These are phyloP conservation scores for Aurelia sp. DNA, from an alignment of 30 jellyfish, hydroid and myxozoan species.

Conservation along the genomic window DNA sequence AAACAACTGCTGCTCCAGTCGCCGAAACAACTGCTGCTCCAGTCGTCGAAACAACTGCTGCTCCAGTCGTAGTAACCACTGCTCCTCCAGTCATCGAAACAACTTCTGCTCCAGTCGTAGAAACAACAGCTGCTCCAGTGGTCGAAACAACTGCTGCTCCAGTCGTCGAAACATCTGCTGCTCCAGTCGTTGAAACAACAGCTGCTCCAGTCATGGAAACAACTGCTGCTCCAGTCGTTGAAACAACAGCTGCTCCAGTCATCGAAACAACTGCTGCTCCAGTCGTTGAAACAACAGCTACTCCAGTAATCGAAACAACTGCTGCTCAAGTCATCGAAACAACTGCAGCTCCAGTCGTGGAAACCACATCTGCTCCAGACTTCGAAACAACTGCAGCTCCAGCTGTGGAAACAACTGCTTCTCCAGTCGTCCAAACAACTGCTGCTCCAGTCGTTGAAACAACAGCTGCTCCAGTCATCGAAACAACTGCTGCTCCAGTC, in stretches of 20 bases:
- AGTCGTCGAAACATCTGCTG: conserved; percentile 29
- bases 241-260: conserved; percentile 26
- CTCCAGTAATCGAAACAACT: background rate
- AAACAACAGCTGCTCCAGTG: conserved; percentile 41
- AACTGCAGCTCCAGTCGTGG: conserved; percentile 4
- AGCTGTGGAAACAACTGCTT: conserved; percentile 13
- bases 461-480: too few relatives aligned
- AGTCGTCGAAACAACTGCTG: conserved; percentile 16
- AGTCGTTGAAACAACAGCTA: conserved; percentile 4
- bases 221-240: conserved; percentile 19
- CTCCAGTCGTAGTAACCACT: conserved; percentile 8
- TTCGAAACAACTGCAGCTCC: conserved; percentile 34
- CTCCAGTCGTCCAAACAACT: background rate
- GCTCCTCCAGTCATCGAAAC: conserved; percentile 46
- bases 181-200: conserved; percentile 34
- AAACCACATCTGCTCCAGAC: conserved; percentile 30
- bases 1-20: conserved; percentile 42
- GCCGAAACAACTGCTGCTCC: conserved; percentile 51
- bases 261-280: conserved; percentile 5
- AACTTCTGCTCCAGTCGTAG: conserved; percentile 19
- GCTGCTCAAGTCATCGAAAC: conserved; percentile 1
- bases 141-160: conserved; percentile 67
- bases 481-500: too few relatives aligned
- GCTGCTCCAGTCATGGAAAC: background rate
- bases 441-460: too few relatives aligned